Base-by-base conservation (phyloP, 2,113 vertebrate species). In the Sapayoa aenigma region DNA sequence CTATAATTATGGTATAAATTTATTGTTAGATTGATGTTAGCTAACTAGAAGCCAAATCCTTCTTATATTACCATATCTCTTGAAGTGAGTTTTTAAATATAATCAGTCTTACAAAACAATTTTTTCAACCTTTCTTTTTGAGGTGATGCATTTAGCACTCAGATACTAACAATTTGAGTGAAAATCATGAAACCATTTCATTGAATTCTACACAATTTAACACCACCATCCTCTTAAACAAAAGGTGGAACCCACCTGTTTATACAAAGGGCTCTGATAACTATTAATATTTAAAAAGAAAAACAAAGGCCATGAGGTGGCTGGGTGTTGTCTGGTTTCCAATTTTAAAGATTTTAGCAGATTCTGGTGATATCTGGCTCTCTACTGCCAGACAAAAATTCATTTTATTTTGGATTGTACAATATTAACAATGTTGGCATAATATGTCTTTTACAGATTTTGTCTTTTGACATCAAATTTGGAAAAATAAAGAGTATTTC, bases 61-160 rank as follows among this genome's bases (percentile, higher is more conserved):
- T 76, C 37, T 62, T 72, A 25, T 12, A 41, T 14, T 72, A 5
- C 11, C 4, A 2, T 41, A 37, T 44, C 7, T 77, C 50, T 66
- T 77, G 27, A 66, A 66, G 7, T 4, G 84, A 39, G 2, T 28
- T 78, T 78, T 83, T 15, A 68, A 68, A 58, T 39, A 49, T 6
- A 42, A 1, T 20, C 5, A 47, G 0, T 9, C 35, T 16, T n/a
- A 69, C 7, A 50, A 74, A 60, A 9, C 2, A 19, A 2, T 65
- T 84, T 78, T 79, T 41, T 53, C 2, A 71, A 67, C 1, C 5
- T 63, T 75, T 71, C 17, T 49, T 79, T 90, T 33, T 85, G 6
- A 85, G 35, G 37, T 59, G 49, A 9, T 50, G 9, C 50, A 33
- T 65, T 59, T 52, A 89, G 13, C 9, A 42, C 37, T 46, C 4